Percentiles rank a stretch among this genome's conserved stretches.
phyloP scores from a whole-genome alignment of 2,797 vertebrate genomes.

The Oceanodroma leucorhoa region DNA sequence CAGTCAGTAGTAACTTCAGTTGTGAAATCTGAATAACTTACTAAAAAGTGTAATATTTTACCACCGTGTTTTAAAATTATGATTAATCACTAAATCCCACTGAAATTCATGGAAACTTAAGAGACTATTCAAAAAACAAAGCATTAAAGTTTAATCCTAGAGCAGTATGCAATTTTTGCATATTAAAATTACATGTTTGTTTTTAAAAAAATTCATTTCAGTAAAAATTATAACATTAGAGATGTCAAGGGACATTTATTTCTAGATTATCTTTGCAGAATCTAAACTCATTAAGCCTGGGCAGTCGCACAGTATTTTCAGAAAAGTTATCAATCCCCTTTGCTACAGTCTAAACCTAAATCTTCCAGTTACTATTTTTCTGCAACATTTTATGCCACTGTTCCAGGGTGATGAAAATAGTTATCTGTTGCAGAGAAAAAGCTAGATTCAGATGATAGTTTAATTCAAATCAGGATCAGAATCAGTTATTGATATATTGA shows the following conservation, averaged over 20 bases:
- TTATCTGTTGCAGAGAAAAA: background rate
- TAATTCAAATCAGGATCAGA: background rate
- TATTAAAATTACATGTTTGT: background rate
- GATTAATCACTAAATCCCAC: background rate
- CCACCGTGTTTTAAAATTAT: background rate
- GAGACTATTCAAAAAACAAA: background rate
- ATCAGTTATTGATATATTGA: background rate
- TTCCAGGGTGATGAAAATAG: background rate
- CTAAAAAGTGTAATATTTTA: background rate
- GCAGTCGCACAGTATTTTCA: background rate
- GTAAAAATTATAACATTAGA: background rate
- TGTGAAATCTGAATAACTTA: background rate
- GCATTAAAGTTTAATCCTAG: background rate
- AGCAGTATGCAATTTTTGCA: background rate
- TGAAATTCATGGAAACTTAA: background rate
- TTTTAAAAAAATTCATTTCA: background rate
- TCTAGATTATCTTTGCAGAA: background rate
- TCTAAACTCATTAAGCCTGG: background rate
- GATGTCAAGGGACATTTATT: background rate
- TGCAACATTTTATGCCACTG: background rate
- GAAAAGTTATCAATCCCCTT: background rate
- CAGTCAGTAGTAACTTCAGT: background rate
- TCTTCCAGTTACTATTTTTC: background rate
- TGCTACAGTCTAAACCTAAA: background rate
- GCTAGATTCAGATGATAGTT: background rate